Evolutionary conservation across 2,113 vertebrate species (phyloP), one percentile per base, ranked within the genome.

Genomic region (Onychostoma macrolepis): DNA sequence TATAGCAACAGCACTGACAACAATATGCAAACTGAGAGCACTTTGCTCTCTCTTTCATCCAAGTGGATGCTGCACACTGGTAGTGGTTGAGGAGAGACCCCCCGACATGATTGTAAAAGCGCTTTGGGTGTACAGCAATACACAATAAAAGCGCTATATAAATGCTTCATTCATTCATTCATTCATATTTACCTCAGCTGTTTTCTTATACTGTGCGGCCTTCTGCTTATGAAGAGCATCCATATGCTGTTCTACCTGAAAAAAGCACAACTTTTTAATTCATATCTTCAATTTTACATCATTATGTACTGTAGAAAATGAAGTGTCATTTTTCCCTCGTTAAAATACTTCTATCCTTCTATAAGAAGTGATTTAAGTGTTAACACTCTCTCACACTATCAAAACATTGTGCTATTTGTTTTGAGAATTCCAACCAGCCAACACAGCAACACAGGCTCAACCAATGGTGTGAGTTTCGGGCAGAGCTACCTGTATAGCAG

Each of bases 141-240:
- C n/a, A n/a, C n/a, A n/a, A n/a, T n/a, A n/a, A n/a, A n/a, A n/a
- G n/a, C n/a, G n/a, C n/a, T n/a, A n/a, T n/a, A n/a, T n/a, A n/a
- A n/a, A n/a, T n/a, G n/a, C n/a, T n/a, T n/a, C n/a, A n/a, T n/a
- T n/a, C n/a, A n/a, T n/a, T n/a, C n/a, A n/a, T n/a, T n/a, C n/a
- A n/a, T n/a, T n/a, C n/a, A 56, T 28, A 0, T 53, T 96, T 91
- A 99, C 98, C 80, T 99, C 98, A 95, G 97, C 94, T n/a, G 98
- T 96, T 94, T 96, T 99, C 94, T 99, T 99, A 90, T 96, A 97
- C 67, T 97, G 97, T n/a, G 95, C 50, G 11, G 90, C 94, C 91
- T 92, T 97, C 90, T 97, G 98, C 88, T 99, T 99, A 90, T 99
- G 98, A 76, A 96, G 90, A 0, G 84, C 91, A 30, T 99, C 98